phyloP scores from a whole-genome alignment of 2,888 invertebrate genomes.

The Drosophila paranaensis region DNA sequence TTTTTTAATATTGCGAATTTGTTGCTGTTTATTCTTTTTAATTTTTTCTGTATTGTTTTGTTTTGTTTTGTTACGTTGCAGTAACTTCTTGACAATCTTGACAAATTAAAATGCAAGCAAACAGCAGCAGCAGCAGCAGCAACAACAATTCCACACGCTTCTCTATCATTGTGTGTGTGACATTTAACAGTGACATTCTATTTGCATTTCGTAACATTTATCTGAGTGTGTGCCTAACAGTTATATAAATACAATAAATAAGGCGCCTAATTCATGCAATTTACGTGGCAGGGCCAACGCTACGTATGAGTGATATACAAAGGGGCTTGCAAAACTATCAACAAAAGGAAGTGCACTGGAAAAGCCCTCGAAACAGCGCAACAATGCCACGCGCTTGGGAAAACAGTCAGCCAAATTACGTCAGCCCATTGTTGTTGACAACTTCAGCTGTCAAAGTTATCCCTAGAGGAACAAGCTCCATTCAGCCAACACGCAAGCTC shows the following conservation, averaged over 20 bases:
- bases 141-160: conserved; percentile 39
- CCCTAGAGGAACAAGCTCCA: conserved; percentile 20
- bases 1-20: conserved; percentile 5
- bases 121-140: conserved; percentile 10
- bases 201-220: conserved; percentile 56
- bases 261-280: conserved; percentile 65
- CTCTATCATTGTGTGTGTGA: conserved; percentile 12
- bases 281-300: conserved; percentile 46
- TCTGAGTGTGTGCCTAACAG: conserved; percentile 20
- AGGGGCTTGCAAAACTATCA: conserved; percentile 26
- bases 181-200: conserved; percentile 37
- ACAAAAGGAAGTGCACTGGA: conserved; percentile 44
- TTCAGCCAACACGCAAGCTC: conserved; percentile 22
- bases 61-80: conserved; percentile 23
- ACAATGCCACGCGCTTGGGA: conserved; percentile 22
- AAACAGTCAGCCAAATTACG: conserved; percentile 20
- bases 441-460: conserved; percentile 16
- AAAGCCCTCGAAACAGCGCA: conserved; percentile 22
- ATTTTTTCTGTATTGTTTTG: not conserved
- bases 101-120: conserved; percentile 48
- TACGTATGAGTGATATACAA: conserved; percentile 63
- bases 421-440: not conserved
- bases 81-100: conserved; percentile 43
- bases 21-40: conserved; percentile 7
- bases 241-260: conserved; percentile 57